These are phyloP conservation scores for Dromaius novaehollandiae DNA, from an alignment of 2,113 vertebrate genomes.

Conservation along the genomic window DNA sequence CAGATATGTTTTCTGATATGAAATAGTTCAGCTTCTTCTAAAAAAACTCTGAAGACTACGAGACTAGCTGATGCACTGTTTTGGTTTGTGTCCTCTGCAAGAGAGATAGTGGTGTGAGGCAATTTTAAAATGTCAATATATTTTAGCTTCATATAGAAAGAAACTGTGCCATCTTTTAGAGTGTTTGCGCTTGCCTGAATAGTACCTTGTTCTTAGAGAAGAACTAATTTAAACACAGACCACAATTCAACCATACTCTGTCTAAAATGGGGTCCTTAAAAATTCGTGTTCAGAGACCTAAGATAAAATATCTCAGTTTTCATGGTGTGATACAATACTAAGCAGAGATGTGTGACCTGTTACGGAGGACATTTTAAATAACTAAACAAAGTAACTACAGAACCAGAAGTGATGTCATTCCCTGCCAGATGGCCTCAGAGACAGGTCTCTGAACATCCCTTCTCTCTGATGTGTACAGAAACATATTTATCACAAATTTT, in stretches of 20 bases:
- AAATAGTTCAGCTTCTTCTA: neutral
- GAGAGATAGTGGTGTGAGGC: neutral
- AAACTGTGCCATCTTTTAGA: neutral
- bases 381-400: neutral
- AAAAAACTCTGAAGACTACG: neutral
- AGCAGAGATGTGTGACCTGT: neutral
- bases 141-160: neutral
- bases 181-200: neutral
- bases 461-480: neutral
- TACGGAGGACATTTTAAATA: neutral
- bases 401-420: neutral
- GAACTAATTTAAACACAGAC: neutral
- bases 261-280: neutral
- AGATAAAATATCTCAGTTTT: neutral
- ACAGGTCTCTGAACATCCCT: neutral
- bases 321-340: neutral
- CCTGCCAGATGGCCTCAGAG: neutral
- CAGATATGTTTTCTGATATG: neutral
- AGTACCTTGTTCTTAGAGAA: neutral
- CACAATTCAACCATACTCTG: neutral
- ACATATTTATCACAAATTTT: neutral
- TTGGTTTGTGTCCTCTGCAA: neutral
- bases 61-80: neutral
- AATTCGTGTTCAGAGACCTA: neutral
- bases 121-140: neutral